Base-by-base conservation (phyloP, 2,113 vertebrate species). In the Hemiprocne comata region DNA sequence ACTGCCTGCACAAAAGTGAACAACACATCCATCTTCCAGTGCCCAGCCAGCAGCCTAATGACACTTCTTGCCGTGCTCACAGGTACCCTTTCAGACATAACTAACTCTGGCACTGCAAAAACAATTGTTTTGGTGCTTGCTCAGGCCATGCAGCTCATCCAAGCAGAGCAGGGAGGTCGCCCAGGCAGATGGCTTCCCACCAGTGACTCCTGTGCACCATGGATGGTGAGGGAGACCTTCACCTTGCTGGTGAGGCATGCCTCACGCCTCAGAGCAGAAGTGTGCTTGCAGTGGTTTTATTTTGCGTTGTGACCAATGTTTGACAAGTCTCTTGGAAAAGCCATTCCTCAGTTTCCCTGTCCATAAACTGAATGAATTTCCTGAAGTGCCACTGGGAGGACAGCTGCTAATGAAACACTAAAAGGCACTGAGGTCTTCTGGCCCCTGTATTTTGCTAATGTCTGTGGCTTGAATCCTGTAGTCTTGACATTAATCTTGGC, bases 21-120 rank as follows among this genome's bases (percentile, higher is more conserved):
- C 87, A 94, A 80, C 92, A 93, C 96, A 96, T 97, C 95, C 95
- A 96, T 97, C 96, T 97, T 97, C 93, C 72, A 67, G 72, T 77
- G 94, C 87, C 81, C 85, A 93, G 85, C 82, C 90, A 77, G 90
- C 95, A 94, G 93, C 88, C 65, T 94, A 96, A 95, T 84, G 92
- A 93, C 91, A 88, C 66, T 74, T 71, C 67, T 91, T 1, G 6
- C 82, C 4, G 23, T 50, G 95, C 72, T 85, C 2, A 1, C 17
- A 10, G 72, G 87, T 87, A 94, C 79, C 79, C 66, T 93, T 92
- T 90, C 93, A 96, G 90, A 86, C 26, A 48, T 72, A 95, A 90
- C 93, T 67, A 67, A 77, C 85, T 88, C 48, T 84, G 90, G 65
- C 87, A 71, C 79, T 64, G 38, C 62, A 95, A 80, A 95, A 95